A percentile compares a stretch with the other conserved stretches of the same genome.
These are phyloP conservation scores for Trinectes maculatus DNA, from an alignment of 2,113 vertebrate genomes.

Conservation along the genomic window DNA sequence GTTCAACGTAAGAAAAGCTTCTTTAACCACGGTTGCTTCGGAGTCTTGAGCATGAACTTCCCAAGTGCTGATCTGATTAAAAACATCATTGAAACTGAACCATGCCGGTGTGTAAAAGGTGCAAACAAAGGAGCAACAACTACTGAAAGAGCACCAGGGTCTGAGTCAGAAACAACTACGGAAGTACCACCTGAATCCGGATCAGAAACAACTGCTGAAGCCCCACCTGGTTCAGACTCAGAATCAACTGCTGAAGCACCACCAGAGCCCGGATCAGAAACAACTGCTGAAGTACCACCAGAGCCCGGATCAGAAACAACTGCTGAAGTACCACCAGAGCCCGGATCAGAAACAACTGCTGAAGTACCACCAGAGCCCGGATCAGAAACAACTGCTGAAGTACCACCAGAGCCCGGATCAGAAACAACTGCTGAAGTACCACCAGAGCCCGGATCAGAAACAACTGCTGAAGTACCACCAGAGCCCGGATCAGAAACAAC, in stretches of 20 bases:
- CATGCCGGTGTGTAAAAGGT: constrained; percentile 38
- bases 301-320: accelerated
- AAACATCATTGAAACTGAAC: constrained; percentile 43
- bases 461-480: background rate
- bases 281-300: background rate
- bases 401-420: background rate
- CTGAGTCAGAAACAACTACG: background rate
- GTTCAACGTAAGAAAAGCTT: background rate
- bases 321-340: background rate
- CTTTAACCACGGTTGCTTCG: constrained; percentile 51
- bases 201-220: background rate
- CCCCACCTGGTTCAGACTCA: background rate
- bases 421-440: background rate
- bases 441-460: background rate
- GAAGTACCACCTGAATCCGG: background rate
- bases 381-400: background rate
- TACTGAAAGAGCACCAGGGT: background rate
- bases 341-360: accelerated
- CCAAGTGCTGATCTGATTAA: constrained; percentile 59
- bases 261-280: background rate
- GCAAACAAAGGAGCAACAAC: background rate
- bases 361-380: accelerated
- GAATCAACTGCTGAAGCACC: background rate
- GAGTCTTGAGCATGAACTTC: constrained; percentile 67
- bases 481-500: accelerated